phyloP scores from a whole-genome alignment of 2,797 vertebrate genomes.

The Cygnus olor region DNA sequence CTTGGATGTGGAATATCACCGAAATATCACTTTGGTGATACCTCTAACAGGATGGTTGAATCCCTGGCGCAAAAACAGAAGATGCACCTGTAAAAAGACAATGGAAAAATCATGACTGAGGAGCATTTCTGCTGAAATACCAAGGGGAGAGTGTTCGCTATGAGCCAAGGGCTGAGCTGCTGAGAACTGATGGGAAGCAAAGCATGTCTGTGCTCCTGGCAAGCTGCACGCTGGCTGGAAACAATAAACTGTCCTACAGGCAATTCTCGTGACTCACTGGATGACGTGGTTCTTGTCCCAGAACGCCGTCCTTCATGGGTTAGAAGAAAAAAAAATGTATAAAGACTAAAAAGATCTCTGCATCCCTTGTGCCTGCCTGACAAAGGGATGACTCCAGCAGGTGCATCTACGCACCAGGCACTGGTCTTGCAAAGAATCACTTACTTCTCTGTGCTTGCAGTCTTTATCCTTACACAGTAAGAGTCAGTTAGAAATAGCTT shows the following conservation, averaged over 20 bases:
- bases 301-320: neutral
- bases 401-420: conserved; percentile 30
- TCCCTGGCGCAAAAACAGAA: neutral
- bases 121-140: neutral
- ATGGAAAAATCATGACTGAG: neutral
- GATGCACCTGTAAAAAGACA: neutral
- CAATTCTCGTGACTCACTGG: neutral
- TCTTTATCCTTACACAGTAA: neutral
- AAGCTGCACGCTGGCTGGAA: neutral
- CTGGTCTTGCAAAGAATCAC: neutral
- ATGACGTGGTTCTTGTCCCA: neutral
- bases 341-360: conserved; percentile 42
- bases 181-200: neutral
- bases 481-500: conserved; percentile 32
- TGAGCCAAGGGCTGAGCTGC: neutral
- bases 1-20: neutral
- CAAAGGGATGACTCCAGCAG: conserved; percentile 24
- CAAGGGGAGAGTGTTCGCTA: neutral
- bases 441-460: neutral
- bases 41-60: neutral
- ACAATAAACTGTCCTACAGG: neutral
- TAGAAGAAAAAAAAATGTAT: conserved; percentile 1
- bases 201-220: neutral
- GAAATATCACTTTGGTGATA: neutral
- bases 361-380: conserved; percentile 13